Conservation (phyloP, 1,140 invertebrate genomes). For the Cotesia vestalis region DNA sequence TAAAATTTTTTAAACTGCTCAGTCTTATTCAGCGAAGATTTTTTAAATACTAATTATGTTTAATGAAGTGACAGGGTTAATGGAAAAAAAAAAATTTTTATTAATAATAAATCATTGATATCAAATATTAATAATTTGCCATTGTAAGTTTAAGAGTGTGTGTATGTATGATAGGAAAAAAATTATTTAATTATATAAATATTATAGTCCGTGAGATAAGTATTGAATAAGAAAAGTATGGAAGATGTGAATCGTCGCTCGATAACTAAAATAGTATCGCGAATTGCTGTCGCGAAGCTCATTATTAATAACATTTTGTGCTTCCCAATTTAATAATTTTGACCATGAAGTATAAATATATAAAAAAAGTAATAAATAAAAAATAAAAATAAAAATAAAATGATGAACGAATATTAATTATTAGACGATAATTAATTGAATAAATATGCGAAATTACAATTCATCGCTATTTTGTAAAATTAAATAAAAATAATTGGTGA, state of each 20-base stretch:
- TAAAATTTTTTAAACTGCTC: neutral
- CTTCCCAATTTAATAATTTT: slow-evolving; percentile 10
- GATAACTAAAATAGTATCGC: slow-evolving; percentile 2
- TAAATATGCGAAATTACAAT: slow-evolving; percentile 17
- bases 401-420: neutral
- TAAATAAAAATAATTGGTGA: slow-evolving; percentile 7
- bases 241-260: neutral
- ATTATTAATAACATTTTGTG: slow-evolving; percentile 19
- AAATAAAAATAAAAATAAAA: slow-evolving; percentile 3
- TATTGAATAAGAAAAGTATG: slow-evolving; percentile 3
- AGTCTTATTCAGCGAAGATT: neutral
- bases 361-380: neutral
- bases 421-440: neutral
- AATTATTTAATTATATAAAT: neutral
- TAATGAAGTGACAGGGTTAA: slow-evolving; percentile 8
- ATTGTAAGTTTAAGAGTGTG: neutral
- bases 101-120: neutral
- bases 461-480: slow-evolving; percentile 1
- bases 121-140: neutral
- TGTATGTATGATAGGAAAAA: neutral
- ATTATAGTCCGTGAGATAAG: neutral
- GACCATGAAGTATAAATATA: slow-evolving; percentile 8
- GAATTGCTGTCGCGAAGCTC: slow-evolving; percentile 9
- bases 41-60: neutral
- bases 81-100: neutral